phyloP scores from a whole-genome alignment of 1,140 invertebrate genomes.

The Zaprionus nigranus region DNA sequence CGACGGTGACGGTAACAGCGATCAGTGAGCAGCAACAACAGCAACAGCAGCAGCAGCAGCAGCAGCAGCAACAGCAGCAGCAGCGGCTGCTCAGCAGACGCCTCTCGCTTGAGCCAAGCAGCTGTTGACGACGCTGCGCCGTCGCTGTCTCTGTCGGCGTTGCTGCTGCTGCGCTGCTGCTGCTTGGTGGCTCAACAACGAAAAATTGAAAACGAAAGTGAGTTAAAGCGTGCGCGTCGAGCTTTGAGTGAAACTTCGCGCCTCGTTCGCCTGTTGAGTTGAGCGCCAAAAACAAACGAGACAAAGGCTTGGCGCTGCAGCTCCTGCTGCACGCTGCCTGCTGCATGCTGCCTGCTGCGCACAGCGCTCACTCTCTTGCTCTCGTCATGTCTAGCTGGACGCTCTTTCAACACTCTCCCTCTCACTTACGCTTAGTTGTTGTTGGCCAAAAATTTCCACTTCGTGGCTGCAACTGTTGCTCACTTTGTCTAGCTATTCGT shows the following conservation, averaged over 20 bases:
- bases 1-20: conserved; percentile 32
- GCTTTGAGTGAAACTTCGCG: conserved; percentile 34
- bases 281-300: conserved; percentile 1
- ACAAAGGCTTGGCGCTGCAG: conserved; percentile 1
- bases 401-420: conserved; percentile 10
- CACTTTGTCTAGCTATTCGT: conserved; percentile 3
- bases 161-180: not conserved
- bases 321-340: not conserved
- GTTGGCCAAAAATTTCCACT: conserved; percentile 65
- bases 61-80: not conserved
- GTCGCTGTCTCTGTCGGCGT: conserved; percentile 17
- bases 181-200: conserved; percentile 23
- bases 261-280: conserved; percentile 6
- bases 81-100: not conserved
- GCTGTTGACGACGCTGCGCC: conserved; percentile 45
- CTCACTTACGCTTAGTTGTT: conserved; percentile 6
- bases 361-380: conserved; percentile 8
- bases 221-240: conserved; percentile 30
- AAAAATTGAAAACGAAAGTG: conserved; percentile 42
- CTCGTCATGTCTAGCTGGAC: not conserved
- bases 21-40: conserved; percentile 21
- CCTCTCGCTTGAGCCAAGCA: conserved; percentile 8
- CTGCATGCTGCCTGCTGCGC: conserved; percentile 17
- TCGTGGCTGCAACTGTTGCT: conserved; percentile 48
- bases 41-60: conserved; percentile 16